Percentiles rank a stretch among this genome's conserved stretches.
These are phyloP conservation scores for human DNA, from an alignment of 2,113 vertebrate genomes.

Conservation along the genomic window GRCh38 chr17:776001-776500, in stretches of 20 bases:
- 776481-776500: not conserved
- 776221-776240: not conserved
- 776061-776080: not conserved
- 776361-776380: not conserved
- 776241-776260: not conserved
- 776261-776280: not conserved
- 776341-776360: not conserved
- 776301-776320: not conserved
- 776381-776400: not conserved
- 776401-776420: not conserved
- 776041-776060: not conserved
- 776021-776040: not conserved
- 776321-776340: not conserved
- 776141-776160: not conserved
- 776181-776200: not conserved
- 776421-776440: not conserved
- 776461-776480: not conserved
- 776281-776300: not conserved
- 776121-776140: not conserved
- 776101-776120: not conserved
- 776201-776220: conserved; percentile 20
- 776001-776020: not conserved
- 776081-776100: not conserved
- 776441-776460: not conserved
- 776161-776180: not conserved